Base-by-base conservation (phyloP, 35 echinoderm and acorn worm species). In the Ophioderma brevispina region DNA sequence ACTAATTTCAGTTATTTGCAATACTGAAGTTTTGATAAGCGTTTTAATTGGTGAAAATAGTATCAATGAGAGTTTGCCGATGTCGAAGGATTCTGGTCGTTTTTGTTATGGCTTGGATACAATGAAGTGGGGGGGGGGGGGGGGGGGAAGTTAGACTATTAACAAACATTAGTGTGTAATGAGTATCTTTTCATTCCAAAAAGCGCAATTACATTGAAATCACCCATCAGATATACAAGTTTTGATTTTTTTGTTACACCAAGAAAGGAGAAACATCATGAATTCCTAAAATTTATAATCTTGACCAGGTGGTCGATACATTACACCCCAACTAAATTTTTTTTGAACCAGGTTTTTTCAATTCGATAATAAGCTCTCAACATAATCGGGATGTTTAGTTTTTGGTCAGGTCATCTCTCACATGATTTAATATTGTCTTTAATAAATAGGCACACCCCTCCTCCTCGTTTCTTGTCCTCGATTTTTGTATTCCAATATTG, bases 261-360 rank as follows among this genome's bases (percentile, higher is more conserved):
- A 25, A 70, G 59, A 15, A 8, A 70, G 10, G n/a, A 70, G n/a
- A 13, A 25, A 15, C 10, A 15, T 25, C 4, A 15, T 15, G 4
- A 70, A 2, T 70, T 70, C 10, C n/a, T 70, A 70, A 70, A 30
- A 70, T 25, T 70, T 70, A 15, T 25, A 15, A 70, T 70, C 59
- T 70, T 70, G 59, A 70, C n/a, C 59, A 6, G 59, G 59, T 25
- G 59, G 59, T 70, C 59, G 59, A 70, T 70, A 70, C 59, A 70
- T 70, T 30, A 70, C 59, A n/a, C 10, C 59, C 59, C 10, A 70
- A 3, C n/a, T 15, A 15, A 30, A 70, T 30, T 15, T 70, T 70
- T 70, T 70, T 70, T n/a, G n/a, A 4, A 25, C 59, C 59, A 70
- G 41, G 4, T 46, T 46, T n/a, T n/a, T 46, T 17, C 17, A 4